phyloP scores from a whole-genome alignment of 2,797 vertebrate genomes.

The Girardinus metallicus region DNA sequence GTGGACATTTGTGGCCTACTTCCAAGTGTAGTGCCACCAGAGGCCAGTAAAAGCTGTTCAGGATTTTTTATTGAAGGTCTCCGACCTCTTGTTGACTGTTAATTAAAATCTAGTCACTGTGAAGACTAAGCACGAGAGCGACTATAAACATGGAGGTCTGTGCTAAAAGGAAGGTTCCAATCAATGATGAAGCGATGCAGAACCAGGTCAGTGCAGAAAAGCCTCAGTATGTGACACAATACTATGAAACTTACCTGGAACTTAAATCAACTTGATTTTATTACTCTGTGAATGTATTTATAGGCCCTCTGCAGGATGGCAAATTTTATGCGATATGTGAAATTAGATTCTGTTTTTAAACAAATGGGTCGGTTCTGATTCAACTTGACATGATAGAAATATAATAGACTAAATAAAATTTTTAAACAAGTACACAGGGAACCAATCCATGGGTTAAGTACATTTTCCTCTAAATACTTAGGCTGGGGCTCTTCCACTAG shows the following conservation, averaged over 20 bases:
- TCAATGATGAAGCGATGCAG: constrained; percentile 42
- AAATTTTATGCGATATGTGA: too few species aligned
- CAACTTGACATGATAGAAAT: neutral
- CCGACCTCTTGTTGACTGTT: constrained; percentile 44
- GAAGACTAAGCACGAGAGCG: constrained; percentile 47
- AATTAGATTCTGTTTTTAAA: neutral
- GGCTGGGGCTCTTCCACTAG: neutral
- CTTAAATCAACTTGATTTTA: neutral
- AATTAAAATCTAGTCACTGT: constrained; percentile 48
- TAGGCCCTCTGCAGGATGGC: neutral
- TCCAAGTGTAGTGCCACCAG: constrained; percentile 15
- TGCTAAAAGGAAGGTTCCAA: constrained; percentile 51
- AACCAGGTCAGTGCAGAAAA: constrained; percentile 6
- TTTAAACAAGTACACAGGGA: neutral
- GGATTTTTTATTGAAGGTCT: constrained; percentile 48
- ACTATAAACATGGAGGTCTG: constrained; percentile 52
- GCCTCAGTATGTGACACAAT: constrained; percentile 2
- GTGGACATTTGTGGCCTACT: constrained; percentile 19
- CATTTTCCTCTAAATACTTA: neutral
- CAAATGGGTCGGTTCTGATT: neutral
- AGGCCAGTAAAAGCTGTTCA: constrained; percentile 41
- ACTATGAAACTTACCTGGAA: neutral
- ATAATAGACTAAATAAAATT: neutral
- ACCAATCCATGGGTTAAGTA: neutral
- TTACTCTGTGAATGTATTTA: neutral